phyloP scores from a whole-genome alignment of 1,140 invertebrate species.

The Palaemon carinicauda region DNA sequence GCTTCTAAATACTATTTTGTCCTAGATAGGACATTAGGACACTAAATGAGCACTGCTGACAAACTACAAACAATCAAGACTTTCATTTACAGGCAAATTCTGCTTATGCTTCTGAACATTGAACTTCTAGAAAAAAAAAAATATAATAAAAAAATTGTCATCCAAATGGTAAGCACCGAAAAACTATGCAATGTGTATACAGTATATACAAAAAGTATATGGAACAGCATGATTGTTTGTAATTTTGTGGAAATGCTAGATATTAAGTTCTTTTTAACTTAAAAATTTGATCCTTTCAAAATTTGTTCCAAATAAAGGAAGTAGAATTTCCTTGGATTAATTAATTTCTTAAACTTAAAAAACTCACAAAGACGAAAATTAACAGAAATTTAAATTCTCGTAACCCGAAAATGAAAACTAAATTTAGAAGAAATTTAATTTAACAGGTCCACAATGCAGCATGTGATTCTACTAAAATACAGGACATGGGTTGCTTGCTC shows the following conservation, averaged over 20 bases:
- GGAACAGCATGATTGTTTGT: constrained; percentile 52
- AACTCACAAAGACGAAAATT: constrained; percentile 1
- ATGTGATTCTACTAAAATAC: constrained; percentile 59
- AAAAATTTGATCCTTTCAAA: constrained; percentile 20
- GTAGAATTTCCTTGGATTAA: not conserved
- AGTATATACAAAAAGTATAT: not conserved
- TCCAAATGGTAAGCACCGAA: no score
- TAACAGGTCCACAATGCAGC: constrained; percentile 58
- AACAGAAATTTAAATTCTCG: not conserved
- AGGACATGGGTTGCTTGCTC: constrained; percentile 51
- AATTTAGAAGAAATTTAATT: not conserved
- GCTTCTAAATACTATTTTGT: constrained; percentile 54
- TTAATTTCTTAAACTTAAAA: constrained; percentile 6
- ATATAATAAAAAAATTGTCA: not conserved
- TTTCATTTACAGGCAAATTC: constrained; percentile 30
- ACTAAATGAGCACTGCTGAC: constrained; percentile 57
- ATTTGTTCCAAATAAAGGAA: constrained; percentile 34
- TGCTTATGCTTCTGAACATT: not conserved
- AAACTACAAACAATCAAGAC: constrained; percentile 52
- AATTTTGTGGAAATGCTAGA: constrained; percentile 53
- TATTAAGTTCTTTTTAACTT: constrained; percentile 36
- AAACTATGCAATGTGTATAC: no score
- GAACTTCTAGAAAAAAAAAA: not conserved
- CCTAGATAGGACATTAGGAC: constrained; percentile 54
- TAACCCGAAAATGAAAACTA: not conserved